phyloP scores from a whole-genome alignment of 2,797 vertebrate species.

The Syndactyla subalaris region DNA sequence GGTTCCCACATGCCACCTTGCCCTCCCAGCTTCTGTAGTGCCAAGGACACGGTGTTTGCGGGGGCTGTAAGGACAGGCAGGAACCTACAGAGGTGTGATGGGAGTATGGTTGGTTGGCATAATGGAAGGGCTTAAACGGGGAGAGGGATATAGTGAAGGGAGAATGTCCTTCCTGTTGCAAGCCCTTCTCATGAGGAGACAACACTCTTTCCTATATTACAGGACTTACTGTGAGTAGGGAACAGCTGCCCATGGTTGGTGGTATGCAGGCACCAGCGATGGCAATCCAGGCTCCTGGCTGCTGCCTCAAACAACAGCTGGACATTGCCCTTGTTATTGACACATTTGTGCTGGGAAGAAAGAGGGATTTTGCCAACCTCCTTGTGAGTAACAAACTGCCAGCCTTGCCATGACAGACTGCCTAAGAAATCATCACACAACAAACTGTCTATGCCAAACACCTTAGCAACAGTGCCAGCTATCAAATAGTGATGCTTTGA shows the following conservation, averaged over 20 bases:
- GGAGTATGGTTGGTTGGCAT: background rate
- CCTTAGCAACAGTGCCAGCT: background rate
- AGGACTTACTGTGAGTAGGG: rapidly evolving
- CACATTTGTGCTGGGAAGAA: background rate
- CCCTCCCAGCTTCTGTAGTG: background rate
- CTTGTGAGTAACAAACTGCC: background rate
- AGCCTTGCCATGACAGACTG: background rate
- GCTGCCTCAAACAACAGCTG: background rate
- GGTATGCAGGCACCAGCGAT: background rate
- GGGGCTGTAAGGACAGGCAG: background rate
- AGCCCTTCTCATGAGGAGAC: background rate
- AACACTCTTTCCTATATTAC: background rate
- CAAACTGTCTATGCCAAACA: background rate
- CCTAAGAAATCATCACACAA: background rate
- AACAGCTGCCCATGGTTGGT: background rate
- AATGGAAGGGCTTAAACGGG: rapidly evolving
- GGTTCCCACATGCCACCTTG: background rate
- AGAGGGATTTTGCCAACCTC: background rate
- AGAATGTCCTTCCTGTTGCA: background rate
- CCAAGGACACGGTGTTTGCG: rapidly evolving
- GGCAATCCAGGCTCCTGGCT: background rate
- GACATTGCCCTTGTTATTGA: background rate
- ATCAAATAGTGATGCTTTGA: background rate
- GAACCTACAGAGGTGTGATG: too few species aligned
- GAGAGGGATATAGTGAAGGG: background rate